Evolutionary conservation across 2,113 vertebrate species (phyloP).

Genomic region (Panthera leo): DNA sequence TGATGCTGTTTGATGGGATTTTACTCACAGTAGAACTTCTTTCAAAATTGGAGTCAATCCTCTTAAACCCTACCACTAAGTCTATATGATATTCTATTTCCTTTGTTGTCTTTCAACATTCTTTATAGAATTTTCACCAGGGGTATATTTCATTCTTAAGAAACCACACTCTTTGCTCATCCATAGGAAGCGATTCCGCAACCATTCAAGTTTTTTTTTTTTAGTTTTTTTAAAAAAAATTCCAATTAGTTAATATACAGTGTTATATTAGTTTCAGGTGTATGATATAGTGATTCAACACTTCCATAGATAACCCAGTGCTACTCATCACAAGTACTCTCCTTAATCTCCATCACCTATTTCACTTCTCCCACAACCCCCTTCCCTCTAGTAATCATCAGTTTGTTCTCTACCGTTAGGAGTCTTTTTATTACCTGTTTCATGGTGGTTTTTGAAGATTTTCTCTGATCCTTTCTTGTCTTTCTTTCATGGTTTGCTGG

Average conservation of each 20-base stretch:
- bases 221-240: too few relatives aligned
- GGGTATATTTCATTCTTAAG: neutral
- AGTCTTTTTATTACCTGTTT: neutral
- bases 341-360: neutral
- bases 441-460: neutral
- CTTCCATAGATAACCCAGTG: neutral
- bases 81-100: neutral
- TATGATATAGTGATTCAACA: neutral
- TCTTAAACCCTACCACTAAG: neutral
- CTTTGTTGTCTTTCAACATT: neutral
- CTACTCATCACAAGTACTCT: neutral
- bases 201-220: neutral
- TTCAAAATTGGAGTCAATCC: neutral
- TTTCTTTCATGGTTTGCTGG: neutral
- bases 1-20: neutral
- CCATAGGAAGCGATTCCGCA: neutral
- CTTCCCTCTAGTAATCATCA: neutral
- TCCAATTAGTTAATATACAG: neutral
- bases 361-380: neutral
- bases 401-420: too few relatives aligned
- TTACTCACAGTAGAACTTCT: neutral
- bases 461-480: neutral
- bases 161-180: neutral
- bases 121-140: neutral
- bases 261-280: neutral